These are phyloP conservation scores for Aulostomus chinensis DNA, from an alignment of 2,797 vertebrate genomes.

Conservation along the genomic window DNA sequence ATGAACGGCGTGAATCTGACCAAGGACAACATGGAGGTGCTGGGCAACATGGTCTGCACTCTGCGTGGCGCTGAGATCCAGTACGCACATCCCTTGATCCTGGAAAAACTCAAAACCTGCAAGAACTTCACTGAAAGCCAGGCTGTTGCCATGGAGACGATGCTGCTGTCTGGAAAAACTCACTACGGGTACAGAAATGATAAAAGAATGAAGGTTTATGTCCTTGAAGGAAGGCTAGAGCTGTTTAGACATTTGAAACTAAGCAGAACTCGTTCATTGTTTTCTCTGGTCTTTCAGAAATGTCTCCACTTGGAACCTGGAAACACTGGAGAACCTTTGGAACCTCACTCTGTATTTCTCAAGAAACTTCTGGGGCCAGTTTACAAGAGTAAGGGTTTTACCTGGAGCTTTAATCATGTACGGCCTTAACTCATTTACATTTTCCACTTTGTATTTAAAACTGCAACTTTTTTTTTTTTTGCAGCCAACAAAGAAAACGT, in stretches of 20 bases:
- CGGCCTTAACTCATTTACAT: too few relatives aligned
- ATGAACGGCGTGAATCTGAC: constrained; percentile 51
- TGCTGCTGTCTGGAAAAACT: constrained; percentile 65
- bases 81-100: constrained; percentile 63
- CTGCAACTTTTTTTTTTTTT: constrained; percentile 10
- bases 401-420: background rate
- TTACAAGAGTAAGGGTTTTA: constrained; percentile 45
- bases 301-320: constrained; percentile 47
- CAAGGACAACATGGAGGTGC: constrained; percentile 51
- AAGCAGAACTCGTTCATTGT: too few relatives aligned
- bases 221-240: too few relatives aligned
- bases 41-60: constrained; percentile 73
- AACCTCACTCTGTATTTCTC: constrained; percentile 66
- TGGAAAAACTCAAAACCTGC: constrained; percentile 75
- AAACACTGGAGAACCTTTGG: constrained; percentile 54
- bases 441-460: too few relatives aligned
- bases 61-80: constrained; percentile 59
- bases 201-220: too few relatives aligned
- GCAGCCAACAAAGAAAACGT: constrained; percentile 50
- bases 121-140: constrained; percentile 57
- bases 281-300: constrained; percentile 31
- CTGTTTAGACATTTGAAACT: background rate
- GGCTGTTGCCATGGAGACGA: constrained; percentile 51
- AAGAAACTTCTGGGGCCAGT: constrained; percentile 43
- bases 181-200: constrained; percentile 67